A percentile compares a stretch with the other conserved stretches of the same genome.
These are phyloP conservation scores for Pungitius pungitius DNA, from an alignment of 2,113 vertebrate genomes.

Conservation along the genomic window DNA sequence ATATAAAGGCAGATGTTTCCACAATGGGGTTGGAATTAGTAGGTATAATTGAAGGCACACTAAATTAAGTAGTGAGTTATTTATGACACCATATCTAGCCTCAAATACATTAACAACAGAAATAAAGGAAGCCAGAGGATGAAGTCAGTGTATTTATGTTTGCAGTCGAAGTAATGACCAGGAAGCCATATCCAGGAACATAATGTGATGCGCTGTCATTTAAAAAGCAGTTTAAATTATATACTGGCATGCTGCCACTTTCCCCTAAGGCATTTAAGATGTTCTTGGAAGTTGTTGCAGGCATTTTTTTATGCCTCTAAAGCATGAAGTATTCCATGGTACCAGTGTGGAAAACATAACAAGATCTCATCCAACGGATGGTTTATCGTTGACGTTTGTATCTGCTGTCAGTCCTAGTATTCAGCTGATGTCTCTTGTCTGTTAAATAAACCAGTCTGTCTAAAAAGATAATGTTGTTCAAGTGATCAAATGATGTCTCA, in stretches of 20 bases:
- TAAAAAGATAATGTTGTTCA: constrained; percentile 5
- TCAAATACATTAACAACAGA: neutral
- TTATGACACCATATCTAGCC: no score
- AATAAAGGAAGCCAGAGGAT: neutral
- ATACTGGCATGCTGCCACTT: neutral
- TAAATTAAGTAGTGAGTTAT: neutral
- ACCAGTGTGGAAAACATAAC: neutral
- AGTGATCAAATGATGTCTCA: neutral
- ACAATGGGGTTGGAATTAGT: neutral
- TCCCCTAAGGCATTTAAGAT: no score
- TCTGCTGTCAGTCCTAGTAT: neutral
- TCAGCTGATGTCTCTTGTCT: neutral
- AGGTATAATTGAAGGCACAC: neutral
- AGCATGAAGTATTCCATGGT: neutral
- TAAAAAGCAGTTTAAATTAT: no score
- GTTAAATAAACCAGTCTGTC: neutral
- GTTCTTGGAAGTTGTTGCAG: neutral
- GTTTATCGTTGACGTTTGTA: neutral
- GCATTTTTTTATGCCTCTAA: neutral
- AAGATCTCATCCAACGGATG: neutral
- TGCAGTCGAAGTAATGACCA: neutral
- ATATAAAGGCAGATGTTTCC: neutral
- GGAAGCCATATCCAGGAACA: neutral
- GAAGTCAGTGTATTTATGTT: neutral
- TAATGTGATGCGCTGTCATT: neutral